phyloP scores from a whole-genome alignment of 2,888 invertebrate species.

The Tetheella fluctuosa region DNA sequence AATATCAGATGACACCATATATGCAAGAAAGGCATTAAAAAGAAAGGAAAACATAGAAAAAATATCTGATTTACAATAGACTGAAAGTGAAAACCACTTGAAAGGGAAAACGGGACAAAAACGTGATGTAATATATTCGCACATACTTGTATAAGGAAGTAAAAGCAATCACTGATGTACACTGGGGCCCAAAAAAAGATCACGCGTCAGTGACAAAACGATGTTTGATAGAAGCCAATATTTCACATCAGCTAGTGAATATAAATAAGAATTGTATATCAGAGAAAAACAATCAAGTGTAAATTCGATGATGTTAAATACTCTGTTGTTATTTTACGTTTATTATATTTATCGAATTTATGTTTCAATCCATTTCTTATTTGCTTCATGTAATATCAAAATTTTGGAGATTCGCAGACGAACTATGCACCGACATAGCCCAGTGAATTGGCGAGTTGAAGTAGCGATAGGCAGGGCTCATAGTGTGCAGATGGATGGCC shows the following conservation, averaged over 20 bases:
- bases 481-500: too few species aligned
- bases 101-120: slow-evolving; percentile 11
- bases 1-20: not conserved
- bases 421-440: too few species aligned
- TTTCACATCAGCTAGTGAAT: slow-evolving; percentile 6
- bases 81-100: slow-evolving; percentile 10
- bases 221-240: slow-evolving; percentile 13
- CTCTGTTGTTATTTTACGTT: too few species aligned
- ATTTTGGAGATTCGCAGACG: too few species aligned
- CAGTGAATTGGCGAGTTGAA: too few species aligned
- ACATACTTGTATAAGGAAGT: slow-evolving; percentile 11
- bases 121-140: slow-evolving; percentile 7
- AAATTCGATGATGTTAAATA: not conserved
- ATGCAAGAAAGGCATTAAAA: not conserved
- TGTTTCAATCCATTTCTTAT: too few species aligned
- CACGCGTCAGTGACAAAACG: not conserved
- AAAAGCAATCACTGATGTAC: slow-evolving; percentile 10
- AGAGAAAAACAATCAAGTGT: slow-evolving; percentile 9
- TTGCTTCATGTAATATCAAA: too few species aligned
- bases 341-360: too few species aligned
- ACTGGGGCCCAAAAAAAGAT: slow-evolving; percentile 5
- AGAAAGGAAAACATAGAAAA: slow-evolving; percentile 7
- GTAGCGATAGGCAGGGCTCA: too few species aligned
- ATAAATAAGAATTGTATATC: slow-evolving; percentile 6
- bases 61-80: slow-evolving; percentile 3